phyloP scores from a whole-genome alignment of 2,113 vertebrate genomes.

The Apodemus sylvaticus region DNA sequence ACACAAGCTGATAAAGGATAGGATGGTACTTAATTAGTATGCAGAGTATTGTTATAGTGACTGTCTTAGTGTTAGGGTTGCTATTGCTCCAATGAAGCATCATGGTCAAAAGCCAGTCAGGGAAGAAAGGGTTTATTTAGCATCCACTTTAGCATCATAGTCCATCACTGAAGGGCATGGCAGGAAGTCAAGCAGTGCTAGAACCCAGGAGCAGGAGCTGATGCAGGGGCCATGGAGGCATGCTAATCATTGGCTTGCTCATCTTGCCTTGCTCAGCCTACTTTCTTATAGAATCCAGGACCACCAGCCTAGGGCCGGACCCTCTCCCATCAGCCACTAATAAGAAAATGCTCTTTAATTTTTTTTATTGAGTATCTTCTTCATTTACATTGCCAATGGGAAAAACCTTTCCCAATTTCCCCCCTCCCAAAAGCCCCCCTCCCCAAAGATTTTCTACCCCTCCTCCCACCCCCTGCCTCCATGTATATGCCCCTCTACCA shows the following conservation, averaged over 20 bases:
- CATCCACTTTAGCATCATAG: neutral
- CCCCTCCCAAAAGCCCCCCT: too few relatives aligned
- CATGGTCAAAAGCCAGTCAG: neutral
- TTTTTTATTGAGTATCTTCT: too few relatives aligned
- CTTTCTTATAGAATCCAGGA: neutral
- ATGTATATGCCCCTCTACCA: too few relatives aligned
- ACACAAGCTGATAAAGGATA: neutral
- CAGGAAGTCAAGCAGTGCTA: neutral
- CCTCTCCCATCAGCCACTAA: neutral
- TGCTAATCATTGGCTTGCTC: neutral
- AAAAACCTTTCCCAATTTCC: too few relatives aligned
- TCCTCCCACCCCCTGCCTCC: too few relatives aligned
- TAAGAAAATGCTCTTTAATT: neutral
- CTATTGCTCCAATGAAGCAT: neutral
- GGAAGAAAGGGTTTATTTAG: neutral
- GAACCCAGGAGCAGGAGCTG: neutral
- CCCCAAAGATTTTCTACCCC: too few relatives aligned
- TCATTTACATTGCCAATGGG: too few relatives aligned
- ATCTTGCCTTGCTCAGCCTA: neutral
- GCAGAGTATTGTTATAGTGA: neutral
- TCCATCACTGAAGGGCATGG: neutral
- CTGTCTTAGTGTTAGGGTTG: neutral
- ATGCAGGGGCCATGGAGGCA: neutral
- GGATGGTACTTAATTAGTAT: neutral
- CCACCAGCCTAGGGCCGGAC: neutral